phyloP scores from a whole-genome alignment of 2,797 vertebrate species.

The Adelosebastes latens region DNA sequence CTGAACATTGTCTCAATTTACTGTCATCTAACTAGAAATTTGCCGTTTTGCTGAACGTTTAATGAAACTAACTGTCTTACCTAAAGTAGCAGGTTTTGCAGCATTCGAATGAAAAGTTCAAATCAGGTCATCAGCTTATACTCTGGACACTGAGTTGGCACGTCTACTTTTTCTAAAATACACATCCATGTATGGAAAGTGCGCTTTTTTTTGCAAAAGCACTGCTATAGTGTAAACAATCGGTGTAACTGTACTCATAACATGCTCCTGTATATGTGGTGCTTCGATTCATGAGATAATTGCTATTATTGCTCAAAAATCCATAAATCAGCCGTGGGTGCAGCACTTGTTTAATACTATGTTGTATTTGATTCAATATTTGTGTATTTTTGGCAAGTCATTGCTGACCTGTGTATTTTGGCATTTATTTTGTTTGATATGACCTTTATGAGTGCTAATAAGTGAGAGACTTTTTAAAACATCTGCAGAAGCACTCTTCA shows the following conservation, averaged over 20 bases:
- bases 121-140: neutral
- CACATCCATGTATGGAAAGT: neutral
- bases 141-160: neutral
- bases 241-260: neutral
- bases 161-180: neutral
- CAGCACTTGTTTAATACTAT: neutral
- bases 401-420: neutral
- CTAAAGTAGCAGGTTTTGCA: neutral
- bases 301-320: neutral
- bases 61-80: neutral
- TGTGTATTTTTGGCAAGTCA: neutral
- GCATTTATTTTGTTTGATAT: constrained; percentile 12
- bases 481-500: constrained; percentile 19
- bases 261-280: neutral
- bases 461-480: constrained; percentile 16
- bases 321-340: neutral
- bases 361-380: neutral
- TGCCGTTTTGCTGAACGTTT: neutral
- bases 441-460: neutral
- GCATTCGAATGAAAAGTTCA: neutral
- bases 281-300: neutral
- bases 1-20: neutral
- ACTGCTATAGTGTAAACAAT: neutral
- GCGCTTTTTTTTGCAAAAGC: neutral
- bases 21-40: neutral